phyloP scores from a whole-genome alignment of 2,888 invertebrate species.

The Agelastica alni region DNA sequence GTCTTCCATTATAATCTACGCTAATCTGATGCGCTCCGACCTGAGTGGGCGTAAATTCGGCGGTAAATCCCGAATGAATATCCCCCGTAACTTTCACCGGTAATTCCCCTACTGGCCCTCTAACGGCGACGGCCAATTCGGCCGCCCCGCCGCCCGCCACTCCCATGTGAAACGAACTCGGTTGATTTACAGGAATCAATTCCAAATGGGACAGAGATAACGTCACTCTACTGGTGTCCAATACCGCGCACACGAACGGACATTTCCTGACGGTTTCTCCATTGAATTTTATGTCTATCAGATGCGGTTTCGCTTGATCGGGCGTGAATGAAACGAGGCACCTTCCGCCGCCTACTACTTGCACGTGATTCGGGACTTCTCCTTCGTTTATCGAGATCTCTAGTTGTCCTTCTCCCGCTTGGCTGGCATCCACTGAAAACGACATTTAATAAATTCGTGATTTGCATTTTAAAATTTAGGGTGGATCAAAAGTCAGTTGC shows the following conservation, averaged over 20 bases:
- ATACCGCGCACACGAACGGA: constrained; percentile 85
- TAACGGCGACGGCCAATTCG: constrained; percentile 85
- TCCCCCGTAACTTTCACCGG: constrained; percentile 90
- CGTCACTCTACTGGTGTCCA: constrained; percentile 77
- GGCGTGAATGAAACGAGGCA: constrained; percentile 95
- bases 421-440: constrained; percentile 90
- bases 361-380: constrained; percentile 97
- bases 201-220: constrained; percentile 77
- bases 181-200: constrained; percentile 81
- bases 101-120: constrained; percentile 83
- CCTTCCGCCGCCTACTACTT: constrained; percentile 92
- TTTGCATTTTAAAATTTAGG: too few relatives aligned
- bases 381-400: constrained; percentile 99
- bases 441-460: too few relatives aligned
- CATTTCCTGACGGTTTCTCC: constrained; percentile 91
- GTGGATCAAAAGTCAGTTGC: too few relatives aligned
- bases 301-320: constrained; percentile 86
- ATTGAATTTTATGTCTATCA: constrained; percentile 95
- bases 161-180: constrained; percentile 78
- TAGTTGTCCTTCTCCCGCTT: constrained; percentile 98
- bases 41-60: constrained; percentile 88
- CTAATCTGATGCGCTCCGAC: constrained; percentile 93
- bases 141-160: constrained; percentile 76
- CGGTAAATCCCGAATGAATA: constrained; percentile 83
- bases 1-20: constrained; percentile 88